These are phyloP conservation scores for Taxidea taxus DNA, from an alignment of 2,113 vertebrate species.

Conservation along the genomic window DNA sequence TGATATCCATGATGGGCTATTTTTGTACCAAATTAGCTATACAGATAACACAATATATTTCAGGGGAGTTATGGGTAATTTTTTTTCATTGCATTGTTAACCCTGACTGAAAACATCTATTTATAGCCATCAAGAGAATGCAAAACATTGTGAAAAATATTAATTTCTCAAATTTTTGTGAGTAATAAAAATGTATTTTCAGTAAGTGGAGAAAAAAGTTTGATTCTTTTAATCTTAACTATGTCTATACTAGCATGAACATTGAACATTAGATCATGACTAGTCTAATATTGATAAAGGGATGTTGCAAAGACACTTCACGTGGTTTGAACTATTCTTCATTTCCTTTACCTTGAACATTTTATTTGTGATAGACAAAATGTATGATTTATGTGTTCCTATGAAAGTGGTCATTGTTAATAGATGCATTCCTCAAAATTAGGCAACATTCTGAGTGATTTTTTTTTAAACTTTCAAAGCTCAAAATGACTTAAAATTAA, in stretches of 20 bases:
- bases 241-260: neutral
- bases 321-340: neutral
- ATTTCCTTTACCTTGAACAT: neutral
- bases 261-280: neutral
- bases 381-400: neutral
- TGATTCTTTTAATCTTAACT: neutral
- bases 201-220: neutral
- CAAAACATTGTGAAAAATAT: neutral
- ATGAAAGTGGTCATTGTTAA: neutral
- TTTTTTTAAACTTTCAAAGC: neutral
- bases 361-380: neutral
- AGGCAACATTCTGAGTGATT: neutral
- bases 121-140: neutral
- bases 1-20: neutral
- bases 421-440: neutral
- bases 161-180: neutral
- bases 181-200: neutral
- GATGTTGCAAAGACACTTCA: neutral
- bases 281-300: neutral
- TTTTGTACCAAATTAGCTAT: neutral
- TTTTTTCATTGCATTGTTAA: neutral
- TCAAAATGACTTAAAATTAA: neutral
- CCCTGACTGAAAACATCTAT: neutral
- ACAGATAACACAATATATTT: neutral
- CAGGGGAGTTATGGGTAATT: fast-evolving